phyloP scores from a whole-genome alignment of 2,888 invertebrate genomes.

The Linnaemya vulpina region DNA sequence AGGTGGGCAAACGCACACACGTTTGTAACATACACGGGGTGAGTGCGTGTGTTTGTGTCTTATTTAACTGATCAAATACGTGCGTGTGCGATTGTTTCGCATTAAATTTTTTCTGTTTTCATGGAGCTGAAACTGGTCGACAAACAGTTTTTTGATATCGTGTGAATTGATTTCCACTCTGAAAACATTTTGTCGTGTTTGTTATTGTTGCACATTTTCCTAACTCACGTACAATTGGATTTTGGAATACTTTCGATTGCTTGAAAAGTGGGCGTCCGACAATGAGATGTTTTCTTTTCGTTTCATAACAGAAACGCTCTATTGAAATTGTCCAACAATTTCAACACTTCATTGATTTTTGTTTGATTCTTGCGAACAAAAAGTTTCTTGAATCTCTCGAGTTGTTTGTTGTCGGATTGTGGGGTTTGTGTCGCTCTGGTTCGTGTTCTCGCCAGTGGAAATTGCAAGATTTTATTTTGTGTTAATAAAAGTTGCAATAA shows the following conservation, averaged over 20 bases:
- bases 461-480: conserved; percentile 39
- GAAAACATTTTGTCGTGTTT: not conserved
- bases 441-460: not conserved
- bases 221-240: not conserved
- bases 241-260: conserved; percentile 23
- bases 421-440: conserved; percentile 3
- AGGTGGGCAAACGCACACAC: no score
- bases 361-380: conserved; percentile 25
- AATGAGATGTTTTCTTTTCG: conserved; percentile 28
- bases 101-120: not conserved
- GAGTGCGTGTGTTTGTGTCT: no score
- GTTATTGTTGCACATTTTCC: conserved; percentile 22
- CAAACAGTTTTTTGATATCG: conserved; percentile 30
- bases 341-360: conserved; percentile 49
- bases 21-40: no score
- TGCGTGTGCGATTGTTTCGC: not conserved
- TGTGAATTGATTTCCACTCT: conserved; percentile 10
- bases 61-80: no score
- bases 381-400: conserved; percentile 4
- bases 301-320: not conserved
- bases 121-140: conserved; percentile 14
- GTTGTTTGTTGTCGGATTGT: conserved; percentile 16
- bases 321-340: conserved; percentile 17
- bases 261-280: conserved; percentile 17
- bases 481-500: conserved; percentile 40